Percentiles rank a stretch among this genome's conserved stretches.
phyloP scores from a whole-genome alignment of 2,797 vertebrate genomes.

The Nothura maculosa region DNA sequence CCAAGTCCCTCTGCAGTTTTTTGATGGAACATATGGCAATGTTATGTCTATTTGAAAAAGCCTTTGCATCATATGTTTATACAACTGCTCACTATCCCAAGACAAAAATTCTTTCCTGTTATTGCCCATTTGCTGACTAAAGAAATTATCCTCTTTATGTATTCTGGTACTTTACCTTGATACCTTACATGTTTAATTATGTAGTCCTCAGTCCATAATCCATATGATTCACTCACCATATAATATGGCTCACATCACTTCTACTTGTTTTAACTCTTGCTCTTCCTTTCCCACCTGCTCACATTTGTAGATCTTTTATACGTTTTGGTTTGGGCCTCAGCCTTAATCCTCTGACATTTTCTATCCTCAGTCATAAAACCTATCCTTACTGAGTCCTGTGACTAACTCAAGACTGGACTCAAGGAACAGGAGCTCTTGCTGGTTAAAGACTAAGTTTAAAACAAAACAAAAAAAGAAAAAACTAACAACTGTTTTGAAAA shows the following conservation, averaged over 20 bases:
- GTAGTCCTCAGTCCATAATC: slow-evolving; percentile 83
- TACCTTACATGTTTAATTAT: slow-evolving; percentile 86
- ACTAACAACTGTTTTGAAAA: no score
- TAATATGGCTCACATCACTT: slow-evolving; percentile 7
- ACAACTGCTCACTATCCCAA: slow-evolving; percentile 87
- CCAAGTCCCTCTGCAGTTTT: slow-evolving; percentile 84
- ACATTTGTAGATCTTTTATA: background rate
- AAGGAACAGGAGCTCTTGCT: background rate
- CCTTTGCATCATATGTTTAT: slow-evolving; percentile 88
- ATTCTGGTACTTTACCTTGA: slow-evolving; percentile 86
- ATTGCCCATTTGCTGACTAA: slow-evolving; percentile 88
- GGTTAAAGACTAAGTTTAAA: background rate
- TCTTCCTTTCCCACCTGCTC: background rate
- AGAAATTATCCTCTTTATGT: slow-evolving; percentile 87
- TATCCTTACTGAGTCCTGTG: background rate
- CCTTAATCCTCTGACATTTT: background rate
- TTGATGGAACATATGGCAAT: slow-evolving; percentile 85
- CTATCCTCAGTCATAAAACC: background rate
- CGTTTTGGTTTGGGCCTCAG: background rate
- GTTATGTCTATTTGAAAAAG: slow-evolving; percentile 88
- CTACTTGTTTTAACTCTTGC: slow-evolving; percentile 60
- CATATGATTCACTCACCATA: slow-evolving; percentile 72
- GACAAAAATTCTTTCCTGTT: slow-evolving; percentile 88
- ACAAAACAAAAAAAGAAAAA: background rate
- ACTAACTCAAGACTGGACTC: background rate